Base-by-base conservation (phyloP, 2,797 vertebrate species). In the Myiothlypis coronata region DNA sequence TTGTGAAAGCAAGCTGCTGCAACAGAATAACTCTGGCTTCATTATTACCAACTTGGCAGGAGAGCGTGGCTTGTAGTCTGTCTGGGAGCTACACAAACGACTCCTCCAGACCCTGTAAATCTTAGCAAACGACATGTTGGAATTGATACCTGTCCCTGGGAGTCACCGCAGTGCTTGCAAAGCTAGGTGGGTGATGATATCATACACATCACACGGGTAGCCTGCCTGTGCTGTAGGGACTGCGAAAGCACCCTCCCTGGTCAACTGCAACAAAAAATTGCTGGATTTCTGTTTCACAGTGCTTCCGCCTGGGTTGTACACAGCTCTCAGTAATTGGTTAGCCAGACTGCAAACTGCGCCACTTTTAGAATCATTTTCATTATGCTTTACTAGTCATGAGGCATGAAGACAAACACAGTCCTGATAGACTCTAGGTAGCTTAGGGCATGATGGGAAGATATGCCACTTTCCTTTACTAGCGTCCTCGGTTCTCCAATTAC, bases 241-340 rank as follows among this genome's bases (percentile, higher is more conserved):
- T n/a, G 16, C 7, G 1, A 26, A 41, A 53, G 37, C 16, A 53
- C 21, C 28, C 16, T 32, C 49, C 50, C 49, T 5, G 6, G 21
- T 52, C 35, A 52, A 28, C 49, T 53, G 37, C 2, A 19, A 39
- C 3, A 5, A 52, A 52, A 5, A 8, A 1, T 26, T 53, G 30
- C 9, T 60, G 28, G 37, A 39, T n/a, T 69, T 32, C 35, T 41
- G 30, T 41, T 37, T 39, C 32, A 24, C 37, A 70, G 49, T 2
- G 0, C 50, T 41, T 70, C 49, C 0, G 0, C 37, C 22, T 53
- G 49, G 17, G 12, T 26, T 6, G 2, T n/a, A 26, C 35, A 70
- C 28, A 26, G 28, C 9, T 53, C 49, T n/a, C 9, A 6, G 30
- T n/a, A 24, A n/a, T 14, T 17, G 6, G 28, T 26, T 32, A 53